Evolutionary conservation across 1,140 invertebrate genomes (phyloP), one percentile per base, ranked within the genome.

Genomic region (Bombus picipes): DNA sequence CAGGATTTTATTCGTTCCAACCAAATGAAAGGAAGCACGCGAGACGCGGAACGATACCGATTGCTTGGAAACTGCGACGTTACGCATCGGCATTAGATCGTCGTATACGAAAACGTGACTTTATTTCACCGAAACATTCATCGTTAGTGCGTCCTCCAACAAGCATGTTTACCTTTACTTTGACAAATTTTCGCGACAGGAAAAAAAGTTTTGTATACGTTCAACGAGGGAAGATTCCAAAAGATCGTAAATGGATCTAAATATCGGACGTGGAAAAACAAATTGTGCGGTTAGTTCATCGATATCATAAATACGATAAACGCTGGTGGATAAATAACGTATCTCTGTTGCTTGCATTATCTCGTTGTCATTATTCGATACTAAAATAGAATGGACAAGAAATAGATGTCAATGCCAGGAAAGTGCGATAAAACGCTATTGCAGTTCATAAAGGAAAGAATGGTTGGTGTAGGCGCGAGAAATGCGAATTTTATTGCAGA

Each of bases 351-450:
- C 70, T 18, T 6, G 22, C 10, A 12, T 72, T 72, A n/a, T 43
- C 41, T 72, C 39, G 28, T 72, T 12, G 39, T 43, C 2, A 15
- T 72, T 28, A 25, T 71, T 71, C 68, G 37, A 39, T 15, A 4
- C 22, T 43, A n/a, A 41, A 72, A 41, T n/a, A 41, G 13, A n/a
- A 28, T 12, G n/a, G 37, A 15, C 13, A 72, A 39, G 39, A 43
- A 72, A 41, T 72, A 41, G 39, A n/a, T 72, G 34, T 72, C 70
- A 72, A n/a, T 72, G 70, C 39, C 37, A 72, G 39, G 28, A n/a
- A 72, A 72, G 28, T 15, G 41, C 37, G 70, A 72, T 41, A 25
- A 72, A 72, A 72, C 13, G 70, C 39, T n/a, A 41, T 41, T 41
- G 28, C 12, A n/a, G 70, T 72, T 72, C 39, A 41, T 41, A 41